These are phyloP conservation scores for Bombylius major DNA, from an alignment of 2,888 invertebrate species.

Conservation along the genomic window DNA sequence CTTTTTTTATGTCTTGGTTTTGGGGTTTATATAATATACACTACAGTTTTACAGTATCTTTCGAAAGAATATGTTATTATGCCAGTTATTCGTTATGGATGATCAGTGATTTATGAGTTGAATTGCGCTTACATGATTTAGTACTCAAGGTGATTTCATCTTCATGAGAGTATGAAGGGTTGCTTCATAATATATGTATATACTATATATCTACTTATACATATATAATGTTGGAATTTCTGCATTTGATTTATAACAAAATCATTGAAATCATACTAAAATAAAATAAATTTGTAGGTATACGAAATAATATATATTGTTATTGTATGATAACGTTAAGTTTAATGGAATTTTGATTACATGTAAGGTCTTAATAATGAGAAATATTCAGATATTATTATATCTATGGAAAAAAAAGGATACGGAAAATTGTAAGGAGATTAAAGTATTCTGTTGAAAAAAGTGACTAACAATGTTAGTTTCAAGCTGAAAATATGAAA, in stretches of 20 bases:
- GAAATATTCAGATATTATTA: neutral
- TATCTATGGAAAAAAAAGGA: too few species aligned
- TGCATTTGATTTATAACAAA: neutral
- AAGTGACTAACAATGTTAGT: too few species aligned
- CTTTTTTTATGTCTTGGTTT: neutral
- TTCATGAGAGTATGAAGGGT: neutral
- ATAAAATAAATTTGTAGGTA: too few species aligned
- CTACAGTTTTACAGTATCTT: neutral
- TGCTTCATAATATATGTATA: neutral
- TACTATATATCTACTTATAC: too few species aligned
- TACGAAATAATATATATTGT: too few species aligned
- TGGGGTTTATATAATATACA: neutral
- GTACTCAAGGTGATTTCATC: constrained; percentile 7
- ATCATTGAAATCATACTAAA: neutral
- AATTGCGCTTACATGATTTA: constrained; percentile 14
- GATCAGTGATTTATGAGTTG: constrained; percentile 14
- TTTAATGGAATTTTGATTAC: neutral
- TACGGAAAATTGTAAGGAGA: too few species aligned
- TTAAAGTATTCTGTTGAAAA: too few species aligned
- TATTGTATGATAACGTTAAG: too few species aligned
- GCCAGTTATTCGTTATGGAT: constrained; percentile 6
- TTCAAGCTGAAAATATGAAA: too few species aligned
- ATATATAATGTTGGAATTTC: neutral
- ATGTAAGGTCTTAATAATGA: neutral
- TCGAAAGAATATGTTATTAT: neutral